These are phyloP conservation scores for Brachionichthys hirsutus DNA, from an alignment of 2,113 vertebrate species.

Conservation along the genomic window DNA sequence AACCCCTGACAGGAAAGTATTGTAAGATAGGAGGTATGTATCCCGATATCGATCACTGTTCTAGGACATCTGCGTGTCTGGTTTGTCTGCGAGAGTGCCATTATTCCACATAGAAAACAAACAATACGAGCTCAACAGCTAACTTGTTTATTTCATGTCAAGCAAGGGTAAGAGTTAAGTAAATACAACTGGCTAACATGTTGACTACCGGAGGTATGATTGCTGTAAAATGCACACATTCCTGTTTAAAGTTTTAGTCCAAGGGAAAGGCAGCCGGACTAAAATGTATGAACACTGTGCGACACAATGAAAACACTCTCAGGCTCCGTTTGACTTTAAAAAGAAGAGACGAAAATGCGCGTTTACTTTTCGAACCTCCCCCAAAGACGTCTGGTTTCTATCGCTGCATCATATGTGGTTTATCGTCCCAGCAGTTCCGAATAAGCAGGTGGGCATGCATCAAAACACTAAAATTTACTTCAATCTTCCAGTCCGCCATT, in stretches of 20 bases:
- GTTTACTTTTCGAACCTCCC: slow-evolving; percentile 9
- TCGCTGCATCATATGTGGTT: not conserved
- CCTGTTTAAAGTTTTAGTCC: fast-evolving
- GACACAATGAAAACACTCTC: slow-evolving; percentile 26
- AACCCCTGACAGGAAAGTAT: no score
- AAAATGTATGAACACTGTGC: not conserved
- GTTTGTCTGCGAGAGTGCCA: no score
- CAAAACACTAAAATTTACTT: slow-evolving; percentile 19
- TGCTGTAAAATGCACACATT: not conserved
- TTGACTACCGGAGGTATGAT: not conserved
- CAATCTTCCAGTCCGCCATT: slow-evolving; percentile 52
- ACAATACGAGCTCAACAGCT: not conserved
- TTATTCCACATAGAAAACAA: no score
- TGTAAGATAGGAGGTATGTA: no score
- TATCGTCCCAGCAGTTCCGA: not conserved
- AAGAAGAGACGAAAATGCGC: not conserved
- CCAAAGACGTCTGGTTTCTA: not conserved
- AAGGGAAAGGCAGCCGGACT: not conserved
- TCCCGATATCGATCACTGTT: no score
- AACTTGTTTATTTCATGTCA: not conserved
- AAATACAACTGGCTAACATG: not conserved
- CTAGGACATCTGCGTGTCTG: no score
- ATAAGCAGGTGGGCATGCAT: not conserved
- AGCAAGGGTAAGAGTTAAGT: no score
- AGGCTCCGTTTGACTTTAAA: not conserved